Conservation (phyloP, 2,113 vertebrate genomes). For the Neopipo cinnamomea region DNA sequence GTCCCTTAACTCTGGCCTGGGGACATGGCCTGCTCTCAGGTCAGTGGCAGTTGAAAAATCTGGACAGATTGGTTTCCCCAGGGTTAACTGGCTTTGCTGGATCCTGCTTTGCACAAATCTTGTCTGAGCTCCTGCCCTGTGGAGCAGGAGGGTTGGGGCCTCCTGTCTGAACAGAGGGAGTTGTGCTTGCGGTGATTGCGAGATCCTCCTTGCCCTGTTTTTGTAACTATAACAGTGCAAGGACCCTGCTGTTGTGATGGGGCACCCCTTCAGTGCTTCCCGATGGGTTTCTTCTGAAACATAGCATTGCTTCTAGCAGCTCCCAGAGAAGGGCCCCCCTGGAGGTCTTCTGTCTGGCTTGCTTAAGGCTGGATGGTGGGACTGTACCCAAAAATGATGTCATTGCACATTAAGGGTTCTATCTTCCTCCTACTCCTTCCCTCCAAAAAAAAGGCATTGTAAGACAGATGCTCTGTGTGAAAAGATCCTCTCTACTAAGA, state of each 20-base stretch:
- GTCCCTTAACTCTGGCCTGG: constrained; percentile 4
- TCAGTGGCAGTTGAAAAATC: constrained; percentile 28
- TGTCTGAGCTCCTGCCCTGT: neutral
- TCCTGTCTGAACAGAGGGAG: neutral
- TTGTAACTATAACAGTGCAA: neutral
- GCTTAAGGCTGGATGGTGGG: neutral
- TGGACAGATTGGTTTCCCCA: neutral
- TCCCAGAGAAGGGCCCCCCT: neutral
- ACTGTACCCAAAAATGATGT: constrained; percentile 36
- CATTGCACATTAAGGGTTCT: neutral
- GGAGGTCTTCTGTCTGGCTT: neutral
- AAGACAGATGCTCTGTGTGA: neutral
- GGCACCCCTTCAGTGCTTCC: neutral
- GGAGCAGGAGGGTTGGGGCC: neutral
- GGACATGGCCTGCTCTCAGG: neutral
- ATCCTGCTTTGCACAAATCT: neutral
- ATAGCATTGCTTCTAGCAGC: neutral
- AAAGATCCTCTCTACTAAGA: neutral
- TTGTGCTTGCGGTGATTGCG: neutral
- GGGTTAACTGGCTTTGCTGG: constrained; percentile 43
- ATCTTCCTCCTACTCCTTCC: neutral
- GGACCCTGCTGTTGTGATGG: neutral
- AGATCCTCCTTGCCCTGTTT: neutral
- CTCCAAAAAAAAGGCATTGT: neutral
- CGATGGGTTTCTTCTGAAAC: fast-evolving